Base-by-base conservation (phyloP, 2,888 invertebrate genomes). In the Bhutanitis thaidina region DNA sequence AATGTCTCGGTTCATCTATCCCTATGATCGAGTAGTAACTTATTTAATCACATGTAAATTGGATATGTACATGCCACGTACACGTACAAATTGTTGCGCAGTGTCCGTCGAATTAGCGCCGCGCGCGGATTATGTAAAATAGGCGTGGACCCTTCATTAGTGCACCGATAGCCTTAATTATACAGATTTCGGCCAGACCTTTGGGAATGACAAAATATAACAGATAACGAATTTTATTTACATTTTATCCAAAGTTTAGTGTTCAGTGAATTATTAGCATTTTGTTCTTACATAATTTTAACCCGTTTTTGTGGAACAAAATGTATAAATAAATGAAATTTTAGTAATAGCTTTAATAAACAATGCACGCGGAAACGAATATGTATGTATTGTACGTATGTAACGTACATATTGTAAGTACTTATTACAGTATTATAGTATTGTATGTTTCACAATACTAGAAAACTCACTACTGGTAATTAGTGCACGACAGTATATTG, bases 161-260 rank as follows among this genome's bases (percentile, higher is more conserved):
- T 44, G 44, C 44, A 30, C 50, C 34, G 50, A 50, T 50, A 50
- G 38, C 44, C 44, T 50, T 40, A 40, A 50, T 50, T 50, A 40
- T 44, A 44, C 38, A 35, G 50, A 50, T 50, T 49, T 39, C 15
- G 41, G 29, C 27, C 36, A 35, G 44, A 34, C 39, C 35, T 39
- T 7, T 35, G 39, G 44, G 30, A 29, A 50, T 29, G 43, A 50
- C 39, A 30, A 20, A 38, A 39, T 49, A 25, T 37, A 15, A 38
- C 43, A 49, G 34, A 49, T 44, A 38, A 49, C 32, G 14, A 43
- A 49, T 43, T 25, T 20, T 3, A 20, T 12, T 34, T 35, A 32
- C 27, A 27, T 7, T 27, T 27, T 8, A 8, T 27, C 7, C 8
- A 27, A 20, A 5, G n/a, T n/a, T n/a, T n/a, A n/a, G 9, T 30